Conservation (phyloP, 2,888 invertebrate species). For the Charanyca ferruginea region DNA sequence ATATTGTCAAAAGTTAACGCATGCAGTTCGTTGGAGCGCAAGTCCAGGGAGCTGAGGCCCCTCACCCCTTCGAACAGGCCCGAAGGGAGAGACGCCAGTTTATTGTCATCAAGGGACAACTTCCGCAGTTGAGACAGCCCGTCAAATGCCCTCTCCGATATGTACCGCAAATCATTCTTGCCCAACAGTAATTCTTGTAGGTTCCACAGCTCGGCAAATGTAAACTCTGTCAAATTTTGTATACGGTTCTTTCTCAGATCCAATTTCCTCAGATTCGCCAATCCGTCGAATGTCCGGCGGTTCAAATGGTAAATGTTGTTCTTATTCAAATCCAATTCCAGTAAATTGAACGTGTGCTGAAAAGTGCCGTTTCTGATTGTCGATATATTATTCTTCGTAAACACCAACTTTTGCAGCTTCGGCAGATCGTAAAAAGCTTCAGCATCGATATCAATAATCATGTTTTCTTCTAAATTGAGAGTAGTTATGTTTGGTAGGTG, state of each 20-base stretch:
- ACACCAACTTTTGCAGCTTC: conserved; percentile 93
- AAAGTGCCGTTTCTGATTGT: conserved; percentile 96
- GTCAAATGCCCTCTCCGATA: conserved; percentile 95
- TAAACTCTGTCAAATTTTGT: conserved; percentile 94
- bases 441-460: conserved; percentile 93
- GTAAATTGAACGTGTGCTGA: conserved; percentile 93
- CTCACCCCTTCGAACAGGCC: conserved; percentile 94
- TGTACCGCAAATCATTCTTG: conserved; percentile 93
- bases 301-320: conserved; percentile 95
- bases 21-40: conserved; percentile 94
- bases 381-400: conserved; percentile 97
- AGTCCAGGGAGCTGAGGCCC: conserved; percentile 93
- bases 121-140: conserved; percentile 94
- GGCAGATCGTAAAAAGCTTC: conserved; percentile 94
- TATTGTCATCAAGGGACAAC: conserved; percentile 94
- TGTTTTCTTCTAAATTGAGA: conserved; percentile 94
- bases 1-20: conserved; percentile 95
- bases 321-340: conserved; percentile 95
- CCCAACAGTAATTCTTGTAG: conserved; percentile 93
- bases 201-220: conserved; percentile 95
- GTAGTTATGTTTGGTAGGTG: conserved; percentile 93
- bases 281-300: conserved; percentile 94
- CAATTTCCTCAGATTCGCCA: conserved; percentile 93
- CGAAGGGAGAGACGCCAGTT: conserved; percentile 93
- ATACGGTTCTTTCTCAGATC: conserved; percentile 94